Percentiles rank a stretch among this genome's conserved stretches.
Evolutionary conservation across 2,113 vertebrate genomes (phyloP).

Genomic region (Otocyon megalotis): DNA sequence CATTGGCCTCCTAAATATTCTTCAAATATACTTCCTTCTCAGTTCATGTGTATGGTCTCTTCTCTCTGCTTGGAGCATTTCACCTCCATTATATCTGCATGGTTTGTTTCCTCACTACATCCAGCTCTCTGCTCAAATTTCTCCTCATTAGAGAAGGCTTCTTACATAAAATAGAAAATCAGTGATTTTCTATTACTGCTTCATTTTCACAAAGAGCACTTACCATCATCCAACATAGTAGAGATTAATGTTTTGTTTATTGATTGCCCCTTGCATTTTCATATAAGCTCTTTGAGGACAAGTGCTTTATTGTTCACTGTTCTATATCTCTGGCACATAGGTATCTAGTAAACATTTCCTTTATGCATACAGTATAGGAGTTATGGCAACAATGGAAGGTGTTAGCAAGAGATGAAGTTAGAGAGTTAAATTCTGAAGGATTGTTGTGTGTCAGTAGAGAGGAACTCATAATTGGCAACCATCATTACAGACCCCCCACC

Average conservation of each 20-base stretch:
- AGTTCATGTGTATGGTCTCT: neutral
- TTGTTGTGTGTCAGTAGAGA: rapidly evolving
- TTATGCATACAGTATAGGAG: neutral
- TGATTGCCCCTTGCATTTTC: neutral
- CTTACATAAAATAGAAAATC: neutral
- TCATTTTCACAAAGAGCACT: neutral
- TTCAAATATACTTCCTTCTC: neutral
- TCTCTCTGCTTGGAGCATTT: neutral
- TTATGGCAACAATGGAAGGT: neutral
- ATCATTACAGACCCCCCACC: neutral
- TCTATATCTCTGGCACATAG: neutral
- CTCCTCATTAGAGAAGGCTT: neutral
- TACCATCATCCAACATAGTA: neutral
- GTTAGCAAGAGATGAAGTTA: neutral
- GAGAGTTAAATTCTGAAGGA: neutral
- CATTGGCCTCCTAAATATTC: neutral
- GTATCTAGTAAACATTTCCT: neutral
- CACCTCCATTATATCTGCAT: neutral
- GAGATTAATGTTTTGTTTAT: neutral
- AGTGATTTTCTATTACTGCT: neutral
- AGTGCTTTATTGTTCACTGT: neutral
- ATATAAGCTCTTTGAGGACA: neutral
- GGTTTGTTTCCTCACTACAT: neutral
- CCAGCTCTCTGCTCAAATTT: neutral
- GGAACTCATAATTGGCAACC: neutral